Evolutionary conservation across 2,888 invertebrate genomes (phyloP).

Genomic region (Morinoia aosen): DNA sequence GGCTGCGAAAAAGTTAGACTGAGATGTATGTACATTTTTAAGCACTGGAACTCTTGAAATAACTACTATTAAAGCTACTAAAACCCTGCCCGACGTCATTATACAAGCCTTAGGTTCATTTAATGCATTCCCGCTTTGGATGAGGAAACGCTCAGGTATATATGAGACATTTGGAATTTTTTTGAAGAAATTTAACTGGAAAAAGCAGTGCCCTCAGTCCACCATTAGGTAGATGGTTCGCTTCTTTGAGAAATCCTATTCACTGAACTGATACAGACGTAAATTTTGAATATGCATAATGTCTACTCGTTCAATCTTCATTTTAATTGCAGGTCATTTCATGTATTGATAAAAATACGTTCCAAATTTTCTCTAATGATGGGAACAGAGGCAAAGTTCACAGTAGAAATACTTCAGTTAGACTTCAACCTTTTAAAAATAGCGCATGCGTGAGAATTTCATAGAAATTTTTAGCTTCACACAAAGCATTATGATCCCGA

Average conservation of each 20-base stretch:
- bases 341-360: not conserved
- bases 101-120: not conserved
- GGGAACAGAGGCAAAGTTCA: no score
- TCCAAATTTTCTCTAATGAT: no score
- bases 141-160: not conserved
- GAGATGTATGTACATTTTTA: no score
- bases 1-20: no score
- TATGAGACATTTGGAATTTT: not conserved
- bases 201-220: not conserved
- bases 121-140: not conserved
- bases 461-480: not conserved
- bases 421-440: not conserved
- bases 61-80: not conserved
- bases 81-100: not conserved
- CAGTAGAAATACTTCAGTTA: not conserved
- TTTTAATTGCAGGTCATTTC: not conserved
- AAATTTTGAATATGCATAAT: not conserved
- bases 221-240: not conserved
- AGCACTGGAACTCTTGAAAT: not conserved
- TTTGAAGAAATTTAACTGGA: not conserved
- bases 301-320: not conserved
- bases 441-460: not conserved
- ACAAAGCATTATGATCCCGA: not conserved
- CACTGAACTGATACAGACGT: not conserved
- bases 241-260: not conserved